These are phyloP conservation scores for Achroia grisella DNA, from an alignment of 1,140 invertebrate species.

Conservation along the genomic window DNA sequence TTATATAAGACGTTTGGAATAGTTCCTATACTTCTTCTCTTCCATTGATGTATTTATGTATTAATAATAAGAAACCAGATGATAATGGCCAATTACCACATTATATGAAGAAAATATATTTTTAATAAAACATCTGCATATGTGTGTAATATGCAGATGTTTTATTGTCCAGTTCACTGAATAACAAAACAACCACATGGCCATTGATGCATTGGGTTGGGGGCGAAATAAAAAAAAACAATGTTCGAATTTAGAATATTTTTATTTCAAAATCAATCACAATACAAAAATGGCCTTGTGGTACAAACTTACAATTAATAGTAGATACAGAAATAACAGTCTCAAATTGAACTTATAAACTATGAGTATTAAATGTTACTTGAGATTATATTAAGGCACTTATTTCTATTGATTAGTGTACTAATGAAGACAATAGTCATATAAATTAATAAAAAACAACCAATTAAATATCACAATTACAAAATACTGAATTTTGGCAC, in stretches of 20 bases:
- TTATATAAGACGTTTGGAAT: too few species aligned
- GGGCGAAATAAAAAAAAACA: conserved; percentile 51
- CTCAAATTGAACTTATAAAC: conserved; percentile 23
- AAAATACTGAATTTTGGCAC: conserved; percentile 27
- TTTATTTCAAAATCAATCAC: conserved; percentile 52
- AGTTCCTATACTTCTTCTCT: too few species aligned
- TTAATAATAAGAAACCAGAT: too few species aligned
- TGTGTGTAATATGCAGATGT: too few species aligned
- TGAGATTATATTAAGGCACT: conserved; percentile 35
- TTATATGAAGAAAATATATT: too few species aligned
- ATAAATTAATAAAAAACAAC: conserved; percentile 19
- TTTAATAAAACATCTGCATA: too few species aligned
- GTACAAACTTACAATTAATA: conserved; percentile 24
- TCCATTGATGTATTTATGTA: too few species aligned
- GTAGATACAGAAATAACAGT: conserved; percentile 14
- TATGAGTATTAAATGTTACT: conserved; percentile 24
- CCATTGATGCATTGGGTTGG: conserved; percentile 53
- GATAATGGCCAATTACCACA: neutral
- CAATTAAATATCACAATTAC: conserved; percentile 19
- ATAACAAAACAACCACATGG: conserved; percentile 42
- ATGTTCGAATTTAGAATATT: conserved; percentile 26
- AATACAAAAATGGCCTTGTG: conserved; percentile 67
- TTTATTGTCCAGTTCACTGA: neutral
- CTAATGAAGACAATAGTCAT: conserved; percentile 15
- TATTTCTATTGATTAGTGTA: conserved; percentile 6